Evolutionary conservation across 2,797 vertebrate genomes (phyloP).

Genomic region (Rhyacichthys aspro): DNA sequence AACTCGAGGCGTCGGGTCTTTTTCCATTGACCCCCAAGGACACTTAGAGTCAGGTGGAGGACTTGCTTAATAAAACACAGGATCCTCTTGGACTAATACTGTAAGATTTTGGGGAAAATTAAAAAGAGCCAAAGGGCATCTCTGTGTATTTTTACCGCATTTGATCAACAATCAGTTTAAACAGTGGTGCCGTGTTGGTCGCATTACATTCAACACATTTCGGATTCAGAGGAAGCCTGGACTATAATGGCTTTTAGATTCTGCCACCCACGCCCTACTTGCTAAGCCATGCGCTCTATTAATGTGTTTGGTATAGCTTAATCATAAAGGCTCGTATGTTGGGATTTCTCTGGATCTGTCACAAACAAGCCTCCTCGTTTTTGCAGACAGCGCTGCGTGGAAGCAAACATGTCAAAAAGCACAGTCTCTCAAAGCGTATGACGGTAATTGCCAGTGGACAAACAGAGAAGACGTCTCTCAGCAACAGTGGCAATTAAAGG

Average conservation of each 20-base stretch:
- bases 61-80: slow-evolving; percentile 24
- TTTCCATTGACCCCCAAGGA: slow-evolving; percentile 56
- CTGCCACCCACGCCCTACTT: slow-evolving; percentile 68
- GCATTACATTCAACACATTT: slow-evolving; percentile 58
- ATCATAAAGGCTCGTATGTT: slow-evolving; percentile 73
- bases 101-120: slow-evolving; percentile 18
- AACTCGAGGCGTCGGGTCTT: slow-evolving; percentile 47
- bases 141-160: slow-evolving; percentile 29
- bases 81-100: slow-evolving; percentile 23
- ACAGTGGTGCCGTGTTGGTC: slow-evolving; percentile 36
- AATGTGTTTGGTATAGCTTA: slow-evolving; percentile 58
- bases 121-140: slow-evolving; percentile 33
- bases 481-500: slow-evolving; percentile 45
- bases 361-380: slow-evolving; percentile 55
- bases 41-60: slow-evolving; percentile 32
- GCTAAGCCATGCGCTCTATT: slow-evolving; percentile 68
- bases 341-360: slow-evolving; percentile 50
- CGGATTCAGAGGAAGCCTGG: slow-evolving; percentile 57
- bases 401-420: slow-evolving; percentile 71
- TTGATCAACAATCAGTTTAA: slow-evolving; percentile 63
- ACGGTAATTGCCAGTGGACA: slow-evolving; percentile 60
- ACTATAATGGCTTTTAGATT: slow-evolving; percentile 66
- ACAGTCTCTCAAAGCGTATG: slow-evolving; percentile 72
- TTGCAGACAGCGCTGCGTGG: slow-evolving; percentile 53
- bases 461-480: slow-evolving; percentile 38